Evolutionary conservation across 92 coral and sea anemone genomes (phyloP).

Genomic region (Blastomussa wellsi): DNA sequence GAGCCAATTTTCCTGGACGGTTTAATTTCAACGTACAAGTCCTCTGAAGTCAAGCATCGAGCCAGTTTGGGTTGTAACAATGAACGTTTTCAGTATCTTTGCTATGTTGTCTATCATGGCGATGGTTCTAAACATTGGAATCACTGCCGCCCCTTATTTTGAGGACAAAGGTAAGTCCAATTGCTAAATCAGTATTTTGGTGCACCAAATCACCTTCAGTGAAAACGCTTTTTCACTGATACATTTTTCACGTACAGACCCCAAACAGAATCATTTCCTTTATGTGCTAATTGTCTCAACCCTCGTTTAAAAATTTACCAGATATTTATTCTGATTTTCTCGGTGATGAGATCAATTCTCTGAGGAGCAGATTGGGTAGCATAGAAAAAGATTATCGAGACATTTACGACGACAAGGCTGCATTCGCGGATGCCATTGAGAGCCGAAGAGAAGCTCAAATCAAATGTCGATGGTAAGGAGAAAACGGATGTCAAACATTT

Average conservation of each 20-base stretch:
- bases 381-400: neutral
- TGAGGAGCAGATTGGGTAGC: neutral
- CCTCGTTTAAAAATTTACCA: neutral
- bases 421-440: neutral
- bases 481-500: neutral
- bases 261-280: neutral
- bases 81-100: neutral
- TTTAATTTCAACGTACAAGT: no score
- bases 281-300: no score
- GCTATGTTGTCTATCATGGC: neutral
- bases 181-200: neutral
- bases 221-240: neutral
- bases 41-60: neutral
- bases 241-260: neutral
- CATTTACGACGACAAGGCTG: neutral
- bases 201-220: neutral
- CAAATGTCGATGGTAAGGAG: neutral
- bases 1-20: neutral
- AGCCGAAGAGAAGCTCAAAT: neutral
- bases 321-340: conserved; percentile 1
- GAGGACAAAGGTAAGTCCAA: neutral
- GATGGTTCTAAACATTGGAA: neutral
- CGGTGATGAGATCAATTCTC: neutral
- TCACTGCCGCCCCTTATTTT: neutral
- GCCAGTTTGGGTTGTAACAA: neutral